Conservation (phyloP, 2,113 vertebrate species). For the Platichthys flesus region DNA sequence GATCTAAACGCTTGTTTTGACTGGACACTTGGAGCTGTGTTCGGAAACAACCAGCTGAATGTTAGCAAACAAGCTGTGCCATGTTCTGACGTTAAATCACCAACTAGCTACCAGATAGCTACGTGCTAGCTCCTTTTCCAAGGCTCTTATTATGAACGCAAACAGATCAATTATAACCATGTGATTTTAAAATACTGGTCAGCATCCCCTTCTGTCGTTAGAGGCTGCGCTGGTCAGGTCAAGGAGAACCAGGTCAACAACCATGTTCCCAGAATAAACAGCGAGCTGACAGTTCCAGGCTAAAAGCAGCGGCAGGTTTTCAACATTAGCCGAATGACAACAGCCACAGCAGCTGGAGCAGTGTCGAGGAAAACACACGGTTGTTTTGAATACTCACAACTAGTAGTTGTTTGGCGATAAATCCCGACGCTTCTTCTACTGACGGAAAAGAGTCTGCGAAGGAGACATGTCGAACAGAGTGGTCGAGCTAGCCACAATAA, state of each 20-base stretch:
- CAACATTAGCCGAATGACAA: conserved; percentile 20
- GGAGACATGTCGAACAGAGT: conserved; percentile 59
- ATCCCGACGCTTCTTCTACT: conserved; percentile 49
- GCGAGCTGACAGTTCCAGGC: conserved; percentile 30
- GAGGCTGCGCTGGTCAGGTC: conserved; percentile 27
- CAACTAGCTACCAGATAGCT: neutral
- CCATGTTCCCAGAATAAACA: conserved; percentile 4
- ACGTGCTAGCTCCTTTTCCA: neutral
- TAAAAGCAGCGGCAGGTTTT: conserved; percentile 3
- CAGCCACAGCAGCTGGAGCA: neutral
- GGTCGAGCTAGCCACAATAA: neutral
- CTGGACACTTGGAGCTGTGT: neutral
- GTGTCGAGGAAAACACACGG: accelerated
- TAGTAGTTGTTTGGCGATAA: conserved; percentile 18
- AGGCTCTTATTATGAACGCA: neutral
- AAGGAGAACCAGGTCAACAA: conserved; percentile 53
- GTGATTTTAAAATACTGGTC: neutral
- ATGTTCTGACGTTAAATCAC: neutral
- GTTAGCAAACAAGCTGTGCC: neutral
- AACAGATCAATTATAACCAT: neutral
- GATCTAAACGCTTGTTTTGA: neutral
- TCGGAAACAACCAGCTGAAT: neutral
- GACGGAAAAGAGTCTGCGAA: conserved; percentile 31
- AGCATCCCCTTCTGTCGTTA: conserved; percentile 6
- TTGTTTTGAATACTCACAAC: conserved; percentile 45